phyloP scores from a whole-genome alignment of 2,888 invertebrate species.

The Lasioglossum calceatum region DNA sequence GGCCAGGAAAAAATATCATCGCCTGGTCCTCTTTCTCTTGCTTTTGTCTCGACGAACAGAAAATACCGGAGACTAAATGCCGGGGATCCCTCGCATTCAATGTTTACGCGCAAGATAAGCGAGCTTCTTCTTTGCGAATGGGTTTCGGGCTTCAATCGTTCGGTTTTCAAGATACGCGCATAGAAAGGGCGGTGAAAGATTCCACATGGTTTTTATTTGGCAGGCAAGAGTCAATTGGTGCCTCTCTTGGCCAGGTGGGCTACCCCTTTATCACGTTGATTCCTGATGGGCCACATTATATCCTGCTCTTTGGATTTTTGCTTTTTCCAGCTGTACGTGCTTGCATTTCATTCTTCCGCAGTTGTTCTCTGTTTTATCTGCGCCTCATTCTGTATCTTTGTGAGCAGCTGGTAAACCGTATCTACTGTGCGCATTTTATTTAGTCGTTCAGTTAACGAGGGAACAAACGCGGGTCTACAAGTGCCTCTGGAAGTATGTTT shows the following conservation, averaged over 20 bases:
- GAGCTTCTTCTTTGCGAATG: constrained; percentile 2
- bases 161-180: constrained; percentile 10
- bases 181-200: neutral
- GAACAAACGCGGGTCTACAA: neutral
- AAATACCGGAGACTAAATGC: constrained; percentile 5
- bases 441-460: neutral
- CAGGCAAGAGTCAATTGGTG: neutral
- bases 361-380: neutral
- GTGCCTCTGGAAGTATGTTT: neutral
- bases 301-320: neutral
- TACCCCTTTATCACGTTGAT: neutral
- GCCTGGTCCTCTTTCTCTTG: constrained; percentile 13
- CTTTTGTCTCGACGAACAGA: constrained; percentile 26
- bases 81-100: constrained; percentile 17
- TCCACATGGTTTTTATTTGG: neutral
- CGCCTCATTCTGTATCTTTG: neutral
- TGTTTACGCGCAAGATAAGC: constrained; percentile 31
- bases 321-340: neutral
- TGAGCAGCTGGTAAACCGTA: neutral
- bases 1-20: constrained; percentile 15
- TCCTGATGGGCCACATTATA: neutral
- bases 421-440: neutral
- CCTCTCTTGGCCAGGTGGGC: neutral
- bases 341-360: neutral
- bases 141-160: constrained; percentile 21